Percentiles rank a stretch among this genome's conserved stretches.
Conservation (phyloP, 1,140 invertebrate species). For the Drosophila repleta region DNA sequence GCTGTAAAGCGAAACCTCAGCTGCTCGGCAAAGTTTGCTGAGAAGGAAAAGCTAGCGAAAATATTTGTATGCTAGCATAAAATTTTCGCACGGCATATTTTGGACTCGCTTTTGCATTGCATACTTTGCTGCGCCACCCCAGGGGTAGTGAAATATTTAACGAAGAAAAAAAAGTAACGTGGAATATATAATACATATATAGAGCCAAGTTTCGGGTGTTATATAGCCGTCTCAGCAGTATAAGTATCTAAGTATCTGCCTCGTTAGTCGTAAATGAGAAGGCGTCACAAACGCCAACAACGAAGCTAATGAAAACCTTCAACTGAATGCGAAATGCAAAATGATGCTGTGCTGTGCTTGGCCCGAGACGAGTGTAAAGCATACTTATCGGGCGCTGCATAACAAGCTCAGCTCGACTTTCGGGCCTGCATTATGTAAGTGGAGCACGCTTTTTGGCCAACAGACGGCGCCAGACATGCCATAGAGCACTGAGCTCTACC, state of each 20-base stretch:
- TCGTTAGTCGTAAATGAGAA: constrained; percentile 48
- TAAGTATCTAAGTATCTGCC: constrained; percentile 37
- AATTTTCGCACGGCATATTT: constrained; percentile 59
- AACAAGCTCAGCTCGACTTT: constrained; percentile 44
- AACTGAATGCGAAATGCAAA: constrained; percentile 44
- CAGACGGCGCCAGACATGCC: constrained; percentile 1
- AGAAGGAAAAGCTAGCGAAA: constrained; percentile 28
- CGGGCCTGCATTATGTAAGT: constrained; percentile 49
- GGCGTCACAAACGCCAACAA: constrained; percentile 35
- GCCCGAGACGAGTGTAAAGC: background rate
- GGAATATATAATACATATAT: background rate
- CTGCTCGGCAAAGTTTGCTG: constrained; percentile 10
- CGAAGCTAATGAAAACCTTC: constrained; percentile 68
- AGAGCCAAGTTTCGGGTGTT: constrained; percentile 57
- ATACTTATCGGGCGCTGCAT: constrained; percentile 33
- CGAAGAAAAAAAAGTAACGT: background rate
- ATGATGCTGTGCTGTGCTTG: constrained; percentile 46
- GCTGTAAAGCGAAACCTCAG: constrained; percentile 68
- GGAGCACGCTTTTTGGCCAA: constrained; percentile 48
- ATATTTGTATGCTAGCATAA: constrained; percentile 37
- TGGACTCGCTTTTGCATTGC: constrained; percentile 25
- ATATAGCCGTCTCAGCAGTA: constrained; percentile 24
- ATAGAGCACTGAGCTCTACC: background rate
- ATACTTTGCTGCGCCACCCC: constrained; percentile 16
- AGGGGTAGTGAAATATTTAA: constrained; percentile 4